phyloP scores from a whole-genome alignment of 2,888 invertebrate genomes.

The Elmis aenea region DNA sequence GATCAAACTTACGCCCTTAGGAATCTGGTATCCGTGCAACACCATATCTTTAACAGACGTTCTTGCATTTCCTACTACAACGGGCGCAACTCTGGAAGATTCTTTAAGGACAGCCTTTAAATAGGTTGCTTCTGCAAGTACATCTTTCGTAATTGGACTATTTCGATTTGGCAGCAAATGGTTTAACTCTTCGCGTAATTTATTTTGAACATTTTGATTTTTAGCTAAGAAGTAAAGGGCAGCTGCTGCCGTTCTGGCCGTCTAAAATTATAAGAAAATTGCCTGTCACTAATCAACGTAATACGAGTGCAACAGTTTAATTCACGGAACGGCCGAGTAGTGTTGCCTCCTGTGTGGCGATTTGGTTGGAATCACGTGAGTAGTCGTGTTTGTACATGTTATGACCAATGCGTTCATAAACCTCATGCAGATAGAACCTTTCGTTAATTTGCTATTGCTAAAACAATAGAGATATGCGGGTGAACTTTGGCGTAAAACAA shows the following conservation, averaged over 20 bases:
- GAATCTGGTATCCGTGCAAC: slow-evolving; percentile 41
- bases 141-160: slow-evolving; percentile 39
- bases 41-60: slow-evolving; percentile 35
- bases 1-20: slow-evolving; percentile 37
- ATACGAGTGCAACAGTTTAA: no score
- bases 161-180: slow-evolving; percentile 31
- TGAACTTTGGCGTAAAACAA: no score
- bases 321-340: no score
- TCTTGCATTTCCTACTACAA: slow-evolving; percentile 30
- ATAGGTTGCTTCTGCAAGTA: slow-evolving; percentile 45
- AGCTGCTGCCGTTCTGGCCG: slow-evolving; percentile 45
- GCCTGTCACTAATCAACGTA: no score
- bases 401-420: no score
- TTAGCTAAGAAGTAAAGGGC: slow-evolving; percentile 46
- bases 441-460: no score
- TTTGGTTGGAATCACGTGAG: no score
- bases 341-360: no score
- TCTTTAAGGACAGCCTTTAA: slow-evolving; percentile 63
- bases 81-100: slow-evolving; percentile 45
- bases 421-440: no score
- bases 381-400: no score
- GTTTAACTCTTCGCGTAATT: slow-evolving; percentile 42
- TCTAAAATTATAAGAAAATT: slow-evolving; percentile 34
- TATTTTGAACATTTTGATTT: slow-evolving; percentile 45
- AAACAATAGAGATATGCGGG: no score